A percentile compares a stretch with the other conserved stretches of the same genome.
These are phyloP conservation scores for Sebastes glaucus DNA, from an alignment of 2,797 vertebrate species.

Conservation along the genomic window DNA sequence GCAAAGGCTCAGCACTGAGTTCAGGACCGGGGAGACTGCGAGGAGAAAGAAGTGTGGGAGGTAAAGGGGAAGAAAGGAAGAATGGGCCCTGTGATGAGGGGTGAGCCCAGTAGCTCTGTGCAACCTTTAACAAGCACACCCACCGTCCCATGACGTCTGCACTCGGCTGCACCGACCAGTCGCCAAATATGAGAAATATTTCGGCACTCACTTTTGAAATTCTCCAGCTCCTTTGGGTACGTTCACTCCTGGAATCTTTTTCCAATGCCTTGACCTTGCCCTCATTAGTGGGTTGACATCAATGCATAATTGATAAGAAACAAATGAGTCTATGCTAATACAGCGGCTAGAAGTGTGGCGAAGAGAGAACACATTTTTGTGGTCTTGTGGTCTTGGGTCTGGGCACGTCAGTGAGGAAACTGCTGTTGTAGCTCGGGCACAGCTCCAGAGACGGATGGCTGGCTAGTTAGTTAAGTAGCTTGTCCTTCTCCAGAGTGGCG, in stretches of 20 bases:
- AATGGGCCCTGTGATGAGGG: slow-evolving; percentile 24
- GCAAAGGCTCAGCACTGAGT: slow-evolving; percentile 37
- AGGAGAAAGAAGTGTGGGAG: slow-evolving; percentile 4
- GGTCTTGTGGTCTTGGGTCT: not conserved
- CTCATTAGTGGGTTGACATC: slow-evolving; percentile 70
- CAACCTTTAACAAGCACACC: slow-evolving; percentile 55
- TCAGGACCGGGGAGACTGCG: slow-evolving; percentile 9
- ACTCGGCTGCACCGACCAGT: not conserved
- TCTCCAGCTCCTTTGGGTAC: slow-evolving; percentile 21
- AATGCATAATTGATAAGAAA: slow-evolving; percentile 78
- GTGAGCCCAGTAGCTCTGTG: slow-evolving; percentile 35
- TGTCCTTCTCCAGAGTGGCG: too few relatives aligned
- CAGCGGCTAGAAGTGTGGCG: slow-evolving; percentile 29
- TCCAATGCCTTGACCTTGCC: slow-evolving; percentile 60
- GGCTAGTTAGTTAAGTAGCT: too few relatives aligned
- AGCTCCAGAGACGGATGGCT: too few relatives aligned
- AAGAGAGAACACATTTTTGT: not conserved
- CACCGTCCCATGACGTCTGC: slow-evolving; percentile 19
- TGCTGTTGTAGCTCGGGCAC: too few relatives aligned
- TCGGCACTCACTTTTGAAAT: slow-evolving; percentile 19
- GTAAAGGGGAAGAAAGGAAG: not conserved
- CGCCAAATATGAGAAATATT: slow-evolving; percentile 34
- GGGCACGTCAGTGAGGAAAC: not conserved
- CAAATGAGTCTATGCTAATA: slow-evolving; percentile 75
- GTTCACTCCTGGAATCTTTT: slow-evolving; percentile 28